Percentiles rank a stretch among this genome's conserved stretches.
Conservation (phyloP, 1,140 invertebrate species). For the Apis cerana region DNA sequence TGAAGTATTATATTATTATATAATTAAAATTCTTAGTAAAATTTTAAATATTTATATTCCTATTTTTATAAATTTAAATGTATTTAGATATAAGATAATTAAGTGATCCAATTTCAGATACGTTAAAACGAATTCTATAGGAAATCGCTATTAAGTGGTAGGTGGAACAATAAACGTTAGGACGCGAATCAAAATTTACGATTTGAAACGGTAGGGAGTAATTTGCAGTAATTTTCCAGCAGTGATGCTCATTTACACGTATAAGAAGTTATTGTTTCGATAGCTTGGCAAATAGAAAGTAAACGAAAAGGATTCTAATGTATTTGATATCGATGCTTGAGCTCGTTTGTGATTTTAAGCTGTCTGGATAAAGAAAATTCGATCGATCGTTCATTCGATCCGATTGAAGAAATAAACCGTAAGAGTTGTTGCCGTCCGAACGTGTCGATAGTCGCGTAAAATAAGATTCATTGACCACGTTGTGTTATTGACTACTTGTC, state of each 20-base stretch:
- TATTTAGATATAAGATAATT: not conserved
- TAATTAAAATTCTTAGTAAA: too few species aligned
- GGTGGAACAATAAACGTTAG: constrained; percentile 20
- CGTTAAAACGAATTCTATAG: not conserved
- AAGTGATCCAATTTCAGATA: not conserved
- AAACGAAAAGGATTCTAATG: constrained; percentile 40
- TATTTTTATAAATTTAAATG: not conserved
- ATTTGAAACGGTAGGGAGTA: not conserved
- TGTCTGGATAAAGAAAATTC: constrained; percentile 47
- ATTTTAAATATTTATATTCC: too few species aligned
- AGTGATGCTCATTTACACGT: not conserved
- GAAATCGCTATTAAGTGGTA: not conserved
- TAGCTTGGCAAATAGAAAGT: not conserved
- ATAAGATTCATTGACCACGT: not conserved
- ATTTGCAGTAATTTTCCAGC: not conserved
- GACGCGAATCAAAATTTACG: not conserved
- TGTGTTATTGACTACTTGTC: constrained; percentile 4
- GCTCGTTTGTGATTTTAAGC: constrained; percentile 40
- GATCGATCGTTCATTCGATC: constrained; percentile 28
- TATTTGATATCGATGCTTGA: constrained; percentile 45
- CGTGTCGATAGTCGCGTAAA: not conserved
- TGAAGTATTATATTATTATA: too few species aligned
- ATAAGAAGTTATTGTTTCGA: constrained; percentile 27
- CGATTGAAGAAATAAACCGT: constrained; percentile 43
- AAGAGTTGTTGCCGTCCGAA: constrained; percentile 2